Base-by-base conservation (phyloP, 2,113 vertebrate genomes). In the Eclectus roratus region DNA sequence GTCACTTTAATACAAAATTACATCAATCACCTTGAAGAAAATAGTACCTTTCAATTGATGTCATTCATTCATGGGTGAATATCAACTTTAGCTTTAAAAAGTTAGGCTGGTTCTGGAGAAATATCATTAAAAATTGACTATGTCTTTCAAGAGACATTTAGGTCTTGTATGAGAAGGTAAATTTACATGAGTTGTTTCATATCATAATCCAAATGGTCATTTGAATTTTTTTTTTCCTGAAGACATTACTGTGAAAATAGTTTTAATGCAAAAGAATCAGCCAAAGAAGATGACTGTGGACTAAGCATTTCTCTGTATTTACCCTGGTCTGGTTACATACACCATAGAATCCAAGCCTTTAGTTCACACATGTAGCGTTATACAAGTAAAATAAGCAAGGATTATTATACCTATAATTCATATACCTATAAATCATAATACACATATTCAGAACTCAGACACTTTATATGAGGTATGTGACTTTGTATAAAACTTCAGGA, bases 1-100 rank as follows among this genome's bases (percentile, higher is more conserved):
- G 98, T 99, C 98, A 98, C 98, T 98, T 98, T 98, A 98, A 99
- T 98, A 98, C 93, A 92, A 98, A 99, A 99, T 99, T 97, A 98
- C 98, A 99, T 99, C 98, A 98, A 98, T 99, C 99, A 98, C 97
- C 97, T 98, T 98, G 97, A 97, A 98, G 94, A 97, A 97, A 98
- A 98, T 97, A 93, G 83, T 78, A 93, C 78, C 79, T 97, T 97
- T 97, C 97, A 97, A 95, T 49, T 95, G 90, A 97, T 97, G 97
- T 93, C 77, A 94, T 93, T 93, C 0, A 0, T 95, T 94, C 69
- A 20, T 84, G 60, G 81, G 53, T 83, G 96, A 97, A 89, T 94
- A 97, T 78, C 93, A 95, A 10, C 77, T 96, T 96, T 61, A 80
- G 70, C 92, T 97, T 95, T 81, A 85, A 95, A 95, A 98, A 97